phyloP scores from a whole-genome alignment of 2,888 invertebrate species.

The Drosophila mimica region DNA sequence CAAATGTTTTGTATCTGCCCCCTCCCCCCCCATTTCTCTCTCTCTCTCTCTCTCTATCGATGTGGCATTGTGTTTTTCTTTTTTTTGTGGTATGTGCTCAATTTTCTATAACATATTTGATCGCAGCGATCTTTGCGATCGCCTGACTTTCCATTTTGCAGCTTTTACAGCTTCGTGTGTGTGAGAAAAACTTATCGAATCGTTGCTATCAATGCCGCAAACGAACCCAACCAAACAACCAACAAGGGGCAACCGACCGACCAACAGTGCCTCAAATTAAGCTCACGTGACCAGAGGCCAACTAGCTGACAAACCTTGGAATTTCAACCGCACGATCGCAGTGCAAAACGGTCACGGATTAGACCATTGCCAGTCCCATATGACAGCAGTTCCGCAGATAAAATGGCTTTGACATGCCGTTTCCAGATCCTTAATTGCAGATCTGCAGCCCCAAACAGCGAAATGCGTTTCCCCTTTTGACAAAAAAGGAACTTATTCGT shows the following conservation, averaged over 20 bases:
- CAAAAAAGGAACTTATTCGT: not conserved
- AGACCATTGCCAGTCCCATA: conserved; percentile 45
- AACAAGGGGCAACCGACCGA: not conserved
- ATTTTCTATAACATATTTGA: conserved; percentile 78
- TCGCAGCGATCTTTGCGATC: conserved; percentile 74
- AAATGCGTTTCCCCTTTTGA: not conserved
- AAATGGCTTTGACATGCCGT: conserved; percentile 60
- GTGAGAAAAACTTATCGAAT: conserved; percentile 77
- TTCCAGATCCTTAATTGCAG: conserved; percentile 70
- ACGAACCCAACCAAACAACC: conserved; percentile 38
- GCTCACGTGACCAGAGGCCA: conserved; percentile 83
- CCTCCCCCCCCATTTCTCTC: not conserved
- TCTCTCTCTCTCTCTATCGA: not conserved
- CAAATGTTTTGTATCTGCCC: conserved; percentile 56
- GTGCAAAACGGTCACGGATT: conserved; percentile 60
- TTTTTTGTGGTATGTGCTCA: conserved; percentile 70
- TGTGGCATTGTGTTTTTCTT: conserved; percentile 51
- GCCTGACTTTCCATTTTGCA: conserved; percentile 76
- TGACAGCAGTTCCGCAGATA: conserved; percentile 65
- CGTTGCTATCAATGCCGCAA: conserved; percentile 66
- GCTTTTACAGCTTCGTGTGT: conserved; percentile 57
- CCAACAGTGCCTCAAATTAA: conserved; percentile 71
- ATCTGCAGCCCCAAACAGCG: conserved; percentile 17
- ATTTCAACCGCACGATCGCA: conserved; percentile 60
- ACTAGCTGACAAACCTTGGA: conserved; percentile 82